Conservation (phyloP, 2,888 invertebrate genomes). For the Acanthosepion pharaonis region DNA sequence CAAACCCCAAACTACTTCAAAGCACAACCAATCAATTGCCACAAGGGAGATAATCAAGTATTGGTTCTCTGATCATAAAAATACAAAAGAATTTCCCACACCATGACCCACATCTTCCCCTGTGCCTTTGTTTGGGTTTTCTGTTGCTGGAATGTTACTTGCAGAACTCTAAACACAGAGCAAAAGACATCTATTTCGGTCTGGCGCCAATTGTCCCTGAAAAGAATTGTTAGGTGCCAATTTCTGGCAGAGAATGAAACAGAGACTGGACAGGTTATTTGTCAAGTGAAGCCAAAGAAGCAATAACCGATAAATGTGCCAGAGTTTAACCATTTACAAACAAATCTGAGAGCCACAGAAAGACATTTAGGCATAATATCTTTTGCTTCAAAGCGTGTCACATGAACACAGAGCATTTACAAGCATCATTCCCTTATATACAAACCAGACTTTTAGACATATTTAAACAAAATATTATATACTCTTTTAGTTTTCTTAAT, state of each 20-base stretch:
- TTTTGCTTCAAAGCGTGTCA: not conserved
- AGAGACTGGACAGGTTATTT: not conserved
- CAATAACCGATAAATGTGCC: not conserved
- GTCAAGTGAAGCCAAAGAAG: not conserved
- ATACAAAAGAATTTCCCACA: not conserved
- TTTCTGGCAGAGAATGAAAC: not conserved
- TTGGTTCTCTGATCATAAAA: not conserved
- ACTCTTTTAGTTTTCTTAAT: too few species aligned
- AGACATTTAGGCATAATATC: not conserved
- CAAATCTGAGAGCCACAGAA: not conserved
- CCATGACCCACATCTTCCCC: not conserved
- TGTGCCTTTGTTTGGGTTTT: not conserved
- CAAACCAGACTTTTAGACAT: too few species aligned
- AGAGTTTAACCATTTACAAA: not conserved
- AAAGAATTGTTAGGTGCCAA: conserved; percentile 11
- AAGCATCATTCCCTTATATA: too few species aligned
- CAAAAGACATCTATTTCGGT: not conserved
- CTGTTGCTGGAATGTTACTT: not conserved
- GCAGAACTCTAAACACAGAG: not conserved
- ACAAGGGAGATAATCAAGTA: not conserved
- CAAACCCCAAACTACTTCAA: not conserved
- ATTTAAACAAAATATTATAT: too few species aligned
- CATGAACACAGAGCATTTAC: not conserved
- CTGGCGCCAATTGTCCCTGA: not conserved
- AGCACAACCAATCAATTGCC: not conserved